phyloP scores from a whole-genome alignment of 2,888 invertebrate genomes.

The Parelbella ahira region DNA sequence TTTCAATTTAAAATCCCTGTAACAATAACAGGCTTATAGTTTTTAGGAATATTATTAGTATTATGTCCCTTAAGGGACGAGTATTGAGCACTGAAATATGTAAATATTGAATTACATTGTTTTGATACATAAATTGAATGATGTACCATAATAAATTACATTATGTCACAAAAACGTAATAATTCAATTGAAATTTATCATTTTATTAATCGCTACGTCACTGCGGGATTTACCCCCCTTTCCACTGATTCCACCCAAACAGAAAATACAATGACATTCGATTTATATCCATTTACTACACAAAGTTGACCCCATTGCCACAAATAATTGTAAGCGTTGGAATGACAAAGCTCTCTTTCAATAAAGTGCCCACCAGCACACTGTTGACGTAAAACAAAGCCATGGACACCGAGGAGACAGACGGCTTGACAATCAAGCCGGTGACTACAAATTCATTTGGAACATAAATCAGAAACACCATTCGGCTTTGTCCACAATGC shows the following conservation, averaged over 20 bases:
- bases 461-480: slow-evolving; percentile 8
- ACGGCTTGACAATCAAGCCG: slow-evolving; percentile 14
- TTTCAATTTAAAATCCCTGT: no score
- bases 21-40: no score
- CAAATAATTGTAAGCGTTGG: slow-evolving; percentile 5
- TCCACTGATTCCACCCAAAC: not conserved
- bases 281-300: slow-evolving; percentile 15
- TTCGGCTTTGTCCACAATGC: slow-evolving; percentile 1
- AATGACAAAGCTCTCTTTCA: slow-evolving; percentile 12
- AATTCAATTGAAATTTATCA: no score
- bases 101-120: no score
- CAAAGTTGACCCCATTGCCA: slow-evolving; percentile 8
- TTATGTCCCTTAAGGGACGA: no score
- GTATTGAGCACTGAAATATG: no score
- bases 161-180: no score
- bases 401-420: slow-evolving; percentile 9
- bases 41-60: no score
- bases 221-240: no score
- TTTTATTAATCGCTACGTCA: no score
- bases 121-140: no score
- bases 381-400: slow-evolving; percentile 16
- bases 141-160: no score
- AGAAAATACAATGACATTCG: slow-evolving; percentile 5
- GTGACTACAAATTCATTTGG: slow-evolving; percentile 15
- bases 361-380: slow-evolving; percentile 2